Evolutionary conservation across 2,797 vertebrate genomes (phyloP), one percentile per base, ranked within the genome.

Genomic region (Labeo calbasu): DNA sequence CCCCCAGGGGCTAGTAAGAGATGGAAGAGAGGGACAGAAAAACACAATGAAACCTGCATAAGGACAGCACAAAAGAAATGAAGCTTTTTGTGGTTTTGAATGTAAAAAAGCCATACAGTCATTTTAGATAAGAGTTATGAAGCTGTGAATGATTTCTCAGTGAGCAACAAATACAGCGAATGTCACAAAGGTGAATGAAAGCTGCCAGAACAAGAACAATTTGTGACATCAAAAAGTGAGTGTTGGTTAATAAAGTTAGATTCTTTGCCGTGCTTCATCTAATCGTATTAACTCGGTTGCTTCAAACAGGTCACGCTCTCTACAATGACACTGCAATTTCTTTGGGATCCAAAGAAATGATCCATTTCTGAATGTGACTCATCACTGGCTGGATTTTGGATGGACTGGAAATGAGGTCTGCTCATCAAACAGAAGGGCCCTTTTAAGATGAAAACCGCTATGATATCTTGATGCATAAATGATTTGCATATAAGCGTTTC

Each of bases 401-500:
- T 69, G 82, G 77, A 55, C n/a, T 53, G 36, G 48, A 77, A 85
- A 86, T 78, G 57, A 86, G 86, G 83, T 40, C 82, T 48, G 65
- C 87, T 86, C 82, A 83, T 81, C 71, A 81, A 83, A 85, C 61
- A 81, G 48, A 82, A 87, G 72, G 57, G 71, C 17, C 43, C 76
- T 79, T 84, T 86, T 71, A 79, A 83, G 51, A 85, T 85, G 79
- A 83, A 57, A 83, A 77, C 80, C 25, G 71, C 50, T 78, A 78
- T 78, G 71, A 86, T 77, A 86, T 83, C 77, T 86, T 80, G 87
- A 86, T 86, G 59, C 79, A 21, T 86, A 70, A 77, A 84, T 81
- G 14, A 78, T 83, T 85, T 77, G 75, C 40, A 82, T 71, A 53
- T 77, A 51, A 70, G 59, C 6, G 0, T 76, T 79, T 81, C 61